Evolutionary conservation across 2,113 vertebrate species (phyloP).

Genomic region (Panthera uncia): DNA sequence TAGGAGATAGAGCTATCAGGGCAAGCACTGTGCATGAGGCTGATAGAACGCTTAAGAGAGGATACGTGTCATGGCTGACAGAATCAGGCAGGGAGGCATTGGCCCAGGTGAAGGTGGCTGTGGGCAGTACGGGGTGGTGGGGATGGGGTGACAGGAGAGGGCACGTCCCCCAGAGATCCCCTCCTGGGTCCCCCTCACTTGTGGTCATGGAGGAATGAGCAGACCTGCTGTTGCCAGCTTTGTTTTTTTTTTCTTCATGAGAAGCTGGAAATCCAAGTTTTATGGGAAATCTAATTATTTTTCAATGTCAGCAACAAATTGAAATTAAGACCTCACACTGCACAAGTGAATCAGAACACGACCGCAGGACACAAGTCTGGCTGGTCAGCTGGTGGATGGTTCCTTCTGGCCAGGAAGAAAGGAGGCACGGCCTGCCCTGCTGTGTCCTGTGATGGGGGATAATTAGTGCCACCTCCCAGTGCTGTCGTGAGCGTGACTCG

Average conservation of each 20-base stretch:
- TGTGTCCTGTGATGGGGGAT: background rate
- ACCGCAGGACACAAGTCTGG: background rate
- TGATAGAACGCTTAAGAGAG: fast-evolving
- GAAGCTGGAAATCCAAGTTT: slow-evolving; percentile 27
- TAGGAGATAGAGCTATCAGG: background rate
- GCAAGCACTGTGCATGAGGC: background rate
- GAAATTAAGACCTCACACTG: background rate
- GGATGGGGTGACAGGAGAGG: background rate
- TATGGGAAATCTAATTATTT: slow-evolving; percentile 35
- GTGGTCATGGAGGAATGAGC: background rate
- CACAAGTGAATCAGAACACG: background rate
- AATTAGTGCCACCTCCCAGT: background rate
- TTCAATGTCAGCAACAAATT: background rate
- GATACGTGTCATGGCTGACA: background rate
- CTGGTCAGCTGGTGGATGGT: fast-evolving
- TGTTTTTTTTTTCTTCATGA: background rate
- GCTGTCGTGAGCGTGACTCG: background rate
- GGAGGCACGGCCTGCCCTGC: background rate
- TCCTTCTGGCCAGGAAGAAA: background rate
- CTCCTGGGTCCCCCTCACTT: background rate
- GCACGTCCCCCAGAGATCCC: fast-evolving
- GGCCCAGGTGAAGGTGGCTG: fast-evolving
- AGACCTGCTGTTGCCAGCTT: background rate
- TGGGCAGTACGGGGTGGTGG: background rate
- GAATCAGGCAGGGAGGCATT: background rate